Base-by-base conservation (phyloP, 2,797 vertebrate genomes). In the Oreochromis grahami region DNA sequence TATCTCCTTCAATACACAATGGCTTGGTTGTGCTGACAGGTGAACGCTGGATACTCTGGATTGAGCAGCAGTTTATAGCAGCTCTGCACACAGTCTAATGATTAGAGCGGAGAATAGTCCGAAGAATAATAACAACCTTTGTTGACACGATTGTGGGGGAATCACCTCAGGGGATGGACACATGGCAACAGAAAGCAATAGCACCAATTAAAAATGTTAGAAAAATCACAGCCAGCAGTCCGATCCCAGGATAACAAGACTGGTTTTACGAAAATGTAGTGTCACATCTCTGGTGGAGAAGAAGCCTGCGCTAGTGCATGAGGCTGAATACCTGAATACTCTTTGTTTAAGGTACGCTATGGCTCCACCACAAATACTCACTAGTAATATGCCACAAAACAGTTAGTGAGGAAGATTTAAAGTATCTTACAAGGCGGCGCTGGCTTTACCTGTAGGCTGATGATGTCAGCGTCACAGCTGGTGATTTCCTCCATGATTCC, bases 401-500 rank as follows among this genome's bases (percentile, higher is more conserved):
- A 17, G 21, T 45, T 45, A 70, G 0, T 45, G 65, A 45, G 41
- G 8, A 70, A 26, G 38, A 26, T 70, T 26, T 45, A 26, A 3
- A 70, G 38, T 45, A 11, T 70, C 21, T 26, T 0, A 32, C 0
- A 48, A 29, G 68, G 10, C 0, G 2, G 1, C 0, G 21, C 26
- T 5, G 29, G 6, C n/a, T 11, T 86, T 94, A 99, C 98, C 98
- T 99, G 98, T 92, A 99, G 97, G 93, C 98, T 99, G 93, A 99
- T 98, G 95, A 99, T 98, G 94, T 99, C 98, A 38, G 98, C 98
- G 53, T 99, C 98, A 80, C 98, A 99, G 96, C 96, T 97, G 91
- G 97, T 97, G 50, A 99, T 99, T 86, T 99, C 98, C 96, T 99
- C 98, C 98, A 99, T 99, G 95, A 99, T 99, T 95, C 98, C 98